Evolutionary conservation across 2,113 vertebrate species (phyloP).

Genomic region (Tetraodon nigroviridis): DNA sequence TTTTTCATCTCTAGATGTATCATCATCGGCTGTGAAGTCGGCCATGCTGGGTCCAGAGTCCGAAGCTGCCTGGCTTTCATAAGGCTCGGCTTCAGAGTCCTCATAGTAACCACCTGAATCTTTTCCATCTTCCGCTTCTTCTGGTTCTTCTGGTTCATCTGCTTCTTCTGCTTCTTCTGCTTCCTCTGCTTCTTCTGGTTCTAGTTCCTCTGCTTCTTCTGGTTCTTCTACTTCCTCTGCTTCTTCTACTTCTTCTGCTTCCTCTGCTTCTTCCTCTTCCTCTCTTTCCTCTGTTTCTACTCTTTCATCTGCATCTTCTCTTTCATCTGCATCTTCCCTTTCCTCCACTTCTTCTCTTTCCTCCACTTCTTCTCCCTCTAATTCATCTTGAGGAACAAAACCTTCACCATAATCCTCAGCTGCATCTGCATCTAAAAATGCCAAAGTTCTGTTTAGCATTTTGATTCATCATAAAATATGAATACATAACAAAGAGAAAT

Average conservation of each 20-base stretch:
- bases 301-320: conserved; percentile 29
- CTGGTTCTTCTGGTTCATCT: background rate
- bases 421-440: conserved; percentile 13
- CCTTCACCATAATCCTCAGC: conserved; percentile 17
- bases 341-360: background rate
- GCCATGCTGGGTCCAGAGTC: conserved; percentile 34
- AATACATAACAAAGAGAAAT: too few species aligned
- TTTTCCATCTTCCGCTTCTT: conserved; percentile 54
- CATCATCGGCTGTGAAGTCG: conserved; percentile 55
- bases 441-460: too few species aligned
- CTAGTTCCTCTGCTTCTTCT: background rate
- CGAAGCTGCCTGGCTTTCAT: conserved; percentile 34
- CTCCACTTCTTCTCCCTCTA: background rate
- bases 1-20: conserved; percentile 48
- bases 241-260: conserved; percentile 28
- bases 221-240: background rate
- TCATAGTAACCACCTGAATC: conserved; percentile 67
- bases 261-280: conserved; percentile 18
- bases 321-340: background rate
- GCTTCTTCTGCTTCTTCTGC: conserved; percentile 2
- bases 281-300: background rate
- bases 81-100: conserved; percentile 49
- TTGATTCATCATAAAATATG: too few species aligned
- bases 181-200: background rate
- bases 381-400: too few species aligned